Conservation (phyloP, 2,113 vertebrate species). For the Onychostruthus taczanowskii region DNA sequence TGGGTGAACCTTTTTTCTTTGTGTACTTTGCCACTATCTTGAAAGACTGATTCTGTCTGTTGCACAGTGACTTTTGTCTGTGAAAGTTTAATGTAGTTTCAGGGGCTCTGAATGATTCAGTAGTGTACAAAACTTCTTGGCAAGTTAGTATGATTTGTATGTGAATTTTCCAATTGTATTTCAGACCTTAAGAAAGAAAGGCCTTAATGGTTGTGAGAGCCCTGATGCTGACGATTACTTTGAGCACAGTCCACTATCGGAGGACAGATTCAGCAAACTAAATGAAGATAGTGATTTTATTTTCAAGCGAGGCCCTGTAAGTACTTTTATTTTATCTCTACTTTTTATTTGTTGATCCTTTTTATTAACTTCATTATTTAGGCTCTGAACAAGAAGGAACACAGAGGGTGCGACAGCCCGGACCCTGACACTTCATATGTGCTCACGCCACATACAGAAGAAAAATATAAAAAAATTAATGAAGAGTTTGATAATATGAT, state of each 20-base stretch:
- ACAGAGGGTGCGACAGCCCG: constrained; percentile 99
- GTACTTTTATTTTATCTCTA: constrained; percentile 89
- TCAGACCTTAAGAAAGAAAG: constrained; percentile 99
- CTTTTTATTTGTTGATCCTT: constrained; percentile 98
- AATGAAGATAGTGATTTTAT: constrained; percentile 99
- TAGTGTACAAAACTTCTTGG: constrained; percentile 62
- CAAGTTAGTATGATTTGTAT: constrained; percentile 81
- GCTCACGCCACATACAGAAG: constrained; percentile 99
- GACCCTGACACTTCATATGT: constrained; percentile 99
- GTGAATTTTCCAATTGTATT: constrained; percentile 99
- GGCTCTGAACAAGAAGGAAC: constrained; percentile 99
- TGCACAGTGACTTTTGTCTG: constrained; percentile 39
- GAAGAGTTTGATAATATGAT: constrained; percentile 99
- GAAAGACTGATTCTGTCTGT: constrained; percentile 8
- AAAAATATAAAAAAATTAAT: constrained; percentile 99
- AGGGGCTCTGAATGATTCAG: constrained; percentile 70
- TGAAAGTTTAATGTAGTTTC: constrained; percentile 45
- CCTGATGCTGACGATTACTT: constrained; percentile 98
- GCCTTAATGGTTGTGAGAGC: constrained; percentile 99
- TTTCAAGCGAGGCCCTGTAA: constrained; percentile 99
- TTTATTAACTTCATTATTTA: constrained; percentile 98
- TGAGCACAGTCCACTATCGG: constrained; percentile 98
- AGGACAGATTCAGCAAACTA: constrained; percentile 99
- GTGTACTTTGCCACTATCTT: not conserved
- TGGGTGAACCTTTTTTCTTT: constrained; percentile 15